Percentiles rank a stretch among this genome's conserved stretches.
Conservation (phyloP, 2,797 vertebrate species). For the Jordanella pulchra region DNA sequence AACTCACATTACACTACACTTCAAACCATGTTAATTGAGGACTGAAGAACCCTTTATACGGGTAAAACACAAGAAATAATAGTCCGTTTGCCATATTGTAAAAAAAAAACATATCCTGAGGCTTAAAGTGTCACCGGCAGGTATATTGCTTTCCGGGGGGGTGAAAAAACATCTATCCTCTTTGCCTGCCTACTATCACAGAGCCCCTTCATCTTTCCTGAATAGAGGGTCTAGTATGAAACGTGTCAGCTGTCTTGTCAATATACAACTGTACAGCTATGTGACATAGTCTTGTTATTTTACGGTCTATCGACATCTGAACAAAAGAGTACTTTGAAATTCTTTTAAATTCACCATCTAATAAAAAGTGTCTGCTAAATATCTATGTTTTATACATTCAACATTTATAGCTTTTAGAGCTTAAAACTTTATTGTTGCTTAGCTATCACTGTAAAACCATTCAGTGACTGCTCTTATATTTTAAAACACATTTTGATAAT, state of each 20-base stretch:
- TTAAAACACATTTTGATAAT: conserved; percentile 54
- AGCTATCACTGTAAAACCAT: conserved; percentile 21
- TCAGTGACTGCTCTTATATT: conserved; percentile 21
- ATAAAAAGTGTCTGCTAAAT: neutral
- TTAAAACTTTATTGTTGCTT: neutral
- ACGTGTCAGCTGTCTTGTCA: neutral
- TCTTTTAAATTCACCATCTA: neutral
- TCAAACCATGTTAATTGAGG: too few relatives aligned
- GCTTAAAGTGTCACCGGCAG: too few relatives aligned
- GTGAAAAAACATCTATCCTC: too few relatives aligned
- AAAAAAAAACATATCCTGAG: neutral
- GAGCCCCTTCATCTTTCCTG: too few relatives aligned
- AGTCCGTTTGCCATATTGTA: neutral
- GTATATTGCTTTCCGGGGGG: too few relatives aligned
- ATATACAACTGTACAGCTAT: neutral
- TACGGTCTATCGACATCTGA: too few relatives aligned
- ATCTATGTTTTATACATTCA: neutral
- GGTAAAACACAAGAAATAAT: neutral
- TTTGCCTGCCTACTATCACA: too few relatives aligned
- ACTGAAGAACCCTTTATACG: neutral
- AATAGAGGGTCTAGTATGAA: neutral
- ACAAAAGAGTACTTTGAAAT: neutral
- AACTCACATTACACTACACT: too few relatives aligned
- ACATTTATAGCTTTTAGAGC: neutral
- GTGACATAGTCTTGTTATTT: neutral